phyloP scores from a whole-genome alignment of 1,140 invertebrate genomes.

The Lordiphosa clarofinis region DNA sequence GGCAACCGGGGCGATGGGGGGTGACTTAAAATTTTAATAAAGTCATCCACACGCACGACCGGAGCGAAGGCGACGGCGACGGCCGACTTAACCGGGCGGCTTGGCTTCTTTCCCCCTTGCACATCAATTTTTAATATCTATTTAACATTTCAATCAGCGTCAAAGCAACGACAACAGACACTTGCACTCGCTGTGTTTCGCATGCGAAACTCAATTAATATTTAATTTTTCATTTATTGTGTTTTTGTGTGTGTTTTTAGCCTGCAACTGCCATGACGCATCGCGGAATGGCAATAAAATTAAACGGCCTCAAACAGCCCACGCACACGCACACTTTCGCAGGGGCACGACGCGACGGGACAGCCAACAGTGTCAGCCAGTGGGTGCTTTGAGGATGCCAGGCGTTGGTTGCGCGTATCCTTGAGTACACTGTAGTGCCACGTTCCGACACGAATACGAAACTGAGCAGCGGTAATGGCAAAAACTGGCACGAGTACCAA shows the following conservation, averaged over 20 bases:
- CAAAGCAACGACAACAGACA: conserved; percentile 13
- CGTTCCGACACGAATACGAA: conserved; percentile 79
- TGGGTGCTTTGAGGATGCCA: conserved; percentile 29
- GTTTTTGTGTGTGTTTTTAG: conserved; percentile 34
- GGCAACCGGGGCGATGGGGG: conserved; percentile 15
- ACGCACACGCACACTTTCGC: conserved; percentile 14
- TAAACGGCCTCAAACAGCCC: conserved; percentile 40
- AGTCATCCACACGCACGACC: conserved; percentile 67
- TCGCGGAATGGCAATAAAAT: conserved; percentile 60
- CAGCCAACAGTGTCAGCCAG: conserved; percentile 8
- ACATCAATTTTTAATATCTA: conserved; percentile 68
- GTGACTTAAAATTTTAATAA: conserved; percentile 68
- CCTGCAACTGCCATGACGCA: conserved; percentile 39
- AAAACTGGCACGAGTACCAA: conserved; percentile 60
- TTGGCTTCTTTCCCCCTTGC: conserved; percentile 1
- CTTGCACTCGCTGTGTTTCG: conserved; percentile 28
- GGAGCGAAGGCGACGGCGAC: conserved; percentile 24
- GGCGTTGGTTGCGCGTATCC: conserved; percentile 61
- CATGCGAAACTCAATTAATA: conserved; percentile 60
- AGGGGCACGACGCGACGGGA: not conserved
- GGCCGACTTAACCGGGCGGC: conserved; percentile 10
- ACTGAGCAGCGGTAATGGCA: conserved; percentile 70
- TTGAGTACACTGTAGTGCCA: conserved; percentile 73
- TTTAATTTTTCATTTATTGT: conserved; percentile 76
- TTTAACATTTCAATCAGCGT: conserved; percentile 69